Base-by-base conservation (phyloP, 1,140 invertebrate species). In the Chelonus insularis region DNA sequence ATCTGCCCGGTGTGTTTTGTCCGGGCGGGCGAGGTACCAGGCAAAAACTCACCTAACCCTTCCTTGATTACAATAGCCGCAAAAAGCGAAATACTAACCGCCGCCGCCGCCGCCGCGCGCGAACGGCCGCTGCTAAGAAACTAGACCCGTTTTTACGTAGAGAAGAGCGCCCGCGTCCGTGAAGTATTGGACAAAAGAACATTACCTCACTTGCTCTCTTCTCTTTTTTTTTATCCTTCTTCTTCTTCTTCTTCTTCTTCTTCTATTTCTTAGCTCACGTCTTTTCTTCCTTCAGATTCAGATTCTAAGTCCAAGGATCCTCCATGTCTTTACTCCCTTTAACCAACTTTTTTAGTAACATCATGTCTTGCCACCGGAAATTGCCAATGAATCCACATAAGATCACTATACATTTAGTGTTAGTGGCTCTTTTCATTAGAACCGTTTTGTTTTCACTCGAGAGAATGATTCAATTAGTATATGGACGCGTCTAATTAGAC, bases 11-110 rank as follows among this genome's bases (percentile, higher is more conserved):
- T 79, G 78, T 81, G 78, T 81, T 81, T 80, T 81, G 78, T 76
- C 72, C 75, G 50, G 48, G 52, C 39, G 50, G 48, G 60, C 47
- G 51, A 54, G 57, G 60, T 62, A 63, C 62, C 60, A 51, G 51
- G n/a, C 78, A 82, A 82, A 82, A 82, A 80, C 78, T 79, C 75
- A 76, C 77, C 80, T 82, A 82, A 80, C 80, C 80, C 80, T 82
- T 82, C 78, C 80, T 80, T 82, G 79, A 82, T 82, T 82, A 82
- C 80, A 82, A 82, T 82, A 74, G 73, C 72, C 64, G 78, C 74
- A 82, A 82, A 82, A 82, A 82, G 77, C 75, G 75, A 82, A 82
- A 82, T 82, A 80, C 78, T 82, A 82, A 82, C 79, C 78, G 78
- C 78, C 72, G 77, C 54, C 43, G 65, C 79, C 78, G 78, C 78